Evolutionary conservation across 2,797 vertebrate genomes (phyloP).

Genomic region (Mareca penelope): DNA sequence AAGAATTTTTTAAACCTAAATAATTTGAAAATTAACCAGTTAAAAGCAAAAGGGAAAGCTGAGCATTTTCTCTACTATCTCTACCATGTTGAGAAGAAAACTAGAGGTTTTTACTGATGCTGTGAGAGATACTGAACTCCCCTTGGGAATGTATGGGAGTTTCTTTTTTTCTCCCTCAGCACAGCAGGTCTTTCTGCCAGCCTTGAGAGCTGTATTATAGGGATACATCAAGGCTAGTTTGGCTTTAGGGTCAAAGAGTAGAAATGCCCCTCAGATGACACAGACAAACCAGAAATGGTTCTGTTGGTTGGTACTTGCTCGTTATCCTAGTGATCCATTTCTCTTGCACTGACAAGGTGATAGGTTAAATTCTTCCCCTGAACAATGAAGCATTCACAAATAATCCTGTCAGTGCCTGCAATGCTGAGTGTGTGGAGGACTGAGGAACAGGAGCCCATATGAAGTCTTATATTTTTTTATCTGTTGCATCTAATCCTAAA

Average conservation of each 20-base stretch:
- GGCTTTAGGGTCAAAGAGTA: background rate
- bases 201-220: background rate
- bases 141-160: background rate
- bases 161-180: background rate
- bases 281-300: background rate
- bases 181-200: background rate
- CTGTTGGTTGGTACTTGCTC: background rate
- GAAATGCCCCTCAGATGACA: background rate
- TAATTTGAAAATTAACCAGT: background rate
- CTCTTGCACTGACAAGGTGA: background rate
- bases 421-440: background rate
- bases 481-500: background rate
- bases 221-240: background rate
- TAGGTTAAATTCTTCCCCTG: background rate
- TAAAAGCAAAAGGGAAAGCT: background rate
- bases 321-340: background rate
- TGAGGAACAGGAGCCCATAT: background rate
- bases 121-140: background rate
- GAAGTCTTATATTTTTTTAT: background rate
- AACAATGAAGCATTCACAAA: background rate
- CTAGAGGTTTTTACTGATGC: background rate
- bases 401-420: background rate
- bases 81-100: background rate
- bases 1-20: background rate
- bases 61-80: background rate